Conservation (phyloP, 2,888 invertebrate genomes). For the Caenorhabditis japonica region DNA sequence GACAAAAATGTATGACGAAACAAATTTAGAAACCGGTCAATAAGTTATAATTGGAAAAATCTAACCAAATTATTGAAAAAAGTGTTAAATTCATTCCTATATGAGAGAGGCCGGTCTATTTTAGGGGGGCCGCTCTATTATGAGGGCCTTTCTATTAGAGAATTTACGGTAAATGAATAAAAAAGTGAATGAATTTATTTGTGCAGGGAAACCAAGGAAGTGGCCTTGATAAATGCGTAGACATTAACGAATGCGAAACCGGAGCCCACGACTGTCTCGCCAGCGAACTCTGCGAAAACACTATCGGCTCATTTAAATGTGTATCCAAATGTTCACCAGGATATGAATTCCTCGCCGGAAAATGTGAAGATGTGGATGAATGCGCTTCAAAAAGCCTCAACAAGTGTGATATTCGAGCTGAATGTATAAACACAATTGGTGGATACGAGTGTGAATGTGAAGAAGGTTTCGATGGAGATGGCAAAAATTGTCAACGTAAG, state of each 20-base stretch:
- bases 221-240: conserved; percentile 67
- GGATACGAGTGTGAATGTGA: conserved; percentile 71
- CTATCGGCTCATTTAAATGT: conserved; percentile 67
- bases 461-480: conserved; percentile 70
- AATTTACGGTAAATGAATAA: no score
- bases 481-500: conserved; percentile 69
- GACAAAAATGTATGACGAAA: no score
- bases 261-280: conserved; percentile 79
- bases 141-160: no score
- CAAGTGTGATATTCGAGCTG: conserved; percentile 62
- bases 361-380: conserved; percentile 70
- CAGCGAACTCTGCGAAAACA: conserved; percentile 68
- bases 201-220: conserved; percentile 50
- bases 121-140: no score
- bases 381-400: conserved; percentile 48
- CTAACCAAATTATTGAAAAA: no score
- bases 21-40: no score
- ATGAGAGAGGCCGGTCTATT: no score
- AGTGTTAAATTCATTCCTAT: no score
- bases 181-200: no score
- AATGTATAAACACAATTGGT: conserved; percentile 69
- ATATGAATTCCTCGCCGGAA: conserved; percentile 58
- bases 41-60: no score
- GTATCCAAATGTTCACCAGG: conserved; percentile 68
- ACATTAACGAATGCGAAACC: conserved; percentile 73